These are phyloP conservation scores for Cyrtorhinus lividipennis DNA, from an alignment of 1,140 invertebrate species.

Conservation along the genomic window DNA sequence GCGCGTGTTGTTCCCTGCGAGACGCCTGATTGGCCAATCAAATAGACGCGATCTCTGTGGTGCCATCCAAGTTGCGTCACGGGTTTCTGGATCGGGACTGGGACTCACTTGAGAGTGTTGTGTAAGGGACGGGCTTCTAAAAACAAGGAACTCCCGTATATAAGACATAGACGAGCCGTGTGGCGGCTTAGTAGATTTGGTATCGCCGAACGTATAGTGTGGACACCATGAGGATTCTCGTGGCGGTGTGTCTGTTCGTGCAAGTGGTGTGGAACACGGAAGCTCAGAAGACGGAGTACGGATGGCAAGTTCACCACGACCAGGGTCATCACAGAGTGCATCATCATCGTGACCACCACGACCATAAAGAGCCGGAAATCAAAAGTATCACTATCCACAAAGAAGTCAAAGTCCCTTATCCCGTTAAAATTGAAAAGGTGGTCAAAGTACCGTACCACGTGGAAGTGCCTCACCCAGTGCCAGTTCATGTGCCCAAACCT, in stretches of 20 bases:
- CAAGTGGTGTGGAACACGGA: no score
- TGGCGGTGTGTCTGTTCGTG: no score
- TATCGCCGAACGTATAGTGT: no score
- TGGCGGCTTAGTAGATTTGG: no score
- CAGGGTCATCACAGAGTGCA: neutral
- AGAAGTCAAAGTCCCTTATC: slow-evolving; percentile 51
- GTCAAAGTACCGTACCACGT: slow-evolving; percentile 23
- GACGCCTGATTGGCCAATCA: no score
- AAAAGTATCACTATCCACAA: slow-evolving; percentile 45
- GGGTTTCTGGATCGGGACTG: no score
- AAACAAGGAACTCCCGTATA: no score
- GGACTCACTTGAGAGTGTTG: no score
- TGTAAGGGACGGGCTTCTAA: neutral
- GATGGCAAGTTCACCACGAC: neutral
- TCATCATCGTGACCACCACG: neutral
- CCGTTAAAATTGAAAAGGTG: slow-evolving; percentile 29
- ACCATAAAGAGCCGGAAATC: slow-evolving; percentile 34
- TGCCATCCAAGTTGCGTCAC: neutral
- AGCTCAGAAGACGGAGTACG: neutral
- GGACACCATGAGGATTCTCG: no score
- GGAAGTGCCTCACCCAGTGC: slow-evolving; percentile 22
- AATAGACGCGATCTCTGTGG: no score
- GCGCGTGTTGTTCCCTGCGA: no score
- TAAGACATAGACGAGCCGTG: no score
- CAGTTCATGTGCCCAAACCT: slow-evolving; percentile 24